Evolutionary conservation across 1,140 invertebrate species (phyloP), one percentile per base, ranked within the genome.

Genomic region (Zophobas morio): DNA sequence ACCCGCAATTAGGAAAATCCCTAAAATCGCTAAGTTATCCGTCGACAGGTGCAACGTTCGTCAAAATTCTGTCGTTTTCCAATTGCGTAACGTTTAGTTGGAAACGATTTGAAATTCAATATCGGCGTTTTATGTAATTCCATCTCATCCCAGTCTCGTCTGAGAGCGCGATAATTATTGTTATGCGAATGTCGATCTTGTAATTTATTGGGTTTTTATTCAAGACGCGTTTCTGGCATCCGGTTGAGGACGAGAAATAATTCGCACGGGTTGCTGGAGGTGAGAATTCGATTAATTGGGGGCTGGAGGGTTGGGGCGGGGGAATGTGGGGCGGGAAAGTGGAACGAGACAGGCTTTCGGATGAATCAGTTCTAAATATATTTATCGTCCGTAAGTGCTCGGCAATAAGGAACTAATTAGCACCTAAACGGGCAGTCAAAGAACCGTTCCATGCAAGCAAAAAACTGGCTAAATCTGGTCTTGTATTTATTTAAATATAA

Each of bases 41-140:
- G 49, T 2, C 3, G 49, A n/a, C n/a, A n/a, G n/a, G 49, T 51
- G 3, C 49, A 51, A 51, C 49, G 49, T 5, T 6, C 49, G 49
- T 51, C 49, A 51, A 51, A 51, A 5, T 51, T 51, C 20, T 20
- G 20, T 51, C 20, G 49, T 51, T 51, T 37, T n/a, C 35, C 57
- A 63, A 63, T 63, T 66, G 39, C 60, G 60, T 39, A 66, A 66
- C 60, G 20, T 20, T 60, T 66, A 37, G n/a, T n/a, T 51, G 20
- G 60, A 66, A 66, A 42, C 35, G 37, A 66, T 32, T 66, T 66
- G 60, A 66, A 66, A 66, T 66, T 66, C 60, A 42, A 51, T 51
- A 66, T 66, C 39, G 4, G 5, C 54, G 54, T 2, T 51, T 51
- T 51, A 51, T 51, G 49, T 51, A 51, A 56, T 35, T 36, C 60